phyloP scores from a whole-genome alignment of 2,797 vertebrate species.

The Amniataba percoides region DNA sequence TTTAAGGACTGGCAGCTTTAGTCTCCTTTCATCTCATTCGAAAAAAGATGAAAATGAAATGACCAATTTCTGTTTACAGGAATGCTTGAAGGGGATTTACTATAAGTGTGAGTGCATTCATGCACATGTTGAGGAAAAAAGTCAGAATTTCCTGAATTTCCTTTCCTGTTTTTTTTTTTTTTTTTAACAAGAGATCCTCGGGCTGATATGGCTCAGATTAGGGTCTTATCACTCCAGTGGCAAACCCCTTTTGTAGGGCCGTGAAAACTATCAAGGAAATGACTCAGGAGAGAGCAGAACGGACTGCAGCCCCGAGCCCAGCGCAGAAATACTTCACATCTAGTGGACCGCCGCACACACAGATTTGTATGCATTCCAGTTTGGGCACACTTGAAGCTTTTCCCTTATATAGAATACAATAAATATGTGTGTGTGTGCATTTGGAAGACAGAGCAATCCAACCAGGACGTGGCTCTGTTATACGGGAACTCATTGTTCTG shows the following conservation, averaged over 20 bases:
- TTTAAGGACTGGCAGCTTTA: not conserved
- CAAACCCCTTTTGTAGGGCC: constrained; percentile 47
- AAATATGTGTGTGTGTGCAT: constrained; percentile 17
- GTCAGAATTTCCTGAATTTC: not conserved
- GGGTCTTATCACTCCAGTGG: constrained; percentile 28
- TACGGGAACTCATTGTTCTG: constrained; percentile 14
- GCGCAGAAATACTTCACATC: constrained; percentile 24
- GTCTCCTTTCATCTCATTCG: constrained; percentile 30
- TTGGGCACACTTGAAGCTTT: not conserved
- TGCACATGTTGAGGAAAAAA: constrained; percentile 37
- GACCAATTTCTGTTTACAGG: constrained; percentile 28
- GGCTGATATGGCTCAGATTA: constrained; percentile 53
- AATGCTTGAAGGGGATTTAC: constrained; percentile 33
- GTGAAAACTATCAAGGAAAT: constrained; percentile 26
- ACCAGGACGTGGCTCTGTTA: not conserved
- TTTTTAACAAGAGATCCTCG: constrained; percentile 17
- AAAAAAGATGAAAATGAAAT: constrained; percentile 25
- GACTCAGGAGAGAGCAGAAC: constrained; percentile 21
- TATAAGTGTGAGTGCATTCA: constrained; percentile 3
- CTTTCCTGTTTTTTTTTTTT: constrained; percentile 1
- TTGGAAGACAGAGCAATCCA: not conserved
- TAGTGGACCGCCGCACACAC: not conserved
- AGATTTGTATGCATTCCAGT: constrained; percentile 39
- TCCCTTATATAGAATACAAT: constrained; percentile 21
- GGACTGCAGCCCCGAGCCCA: constrained; percentile 12